Evolutionary conservation across 2,113 vertebrate species (phyloP).

Genomic region (Bubo bubo): DNA sequence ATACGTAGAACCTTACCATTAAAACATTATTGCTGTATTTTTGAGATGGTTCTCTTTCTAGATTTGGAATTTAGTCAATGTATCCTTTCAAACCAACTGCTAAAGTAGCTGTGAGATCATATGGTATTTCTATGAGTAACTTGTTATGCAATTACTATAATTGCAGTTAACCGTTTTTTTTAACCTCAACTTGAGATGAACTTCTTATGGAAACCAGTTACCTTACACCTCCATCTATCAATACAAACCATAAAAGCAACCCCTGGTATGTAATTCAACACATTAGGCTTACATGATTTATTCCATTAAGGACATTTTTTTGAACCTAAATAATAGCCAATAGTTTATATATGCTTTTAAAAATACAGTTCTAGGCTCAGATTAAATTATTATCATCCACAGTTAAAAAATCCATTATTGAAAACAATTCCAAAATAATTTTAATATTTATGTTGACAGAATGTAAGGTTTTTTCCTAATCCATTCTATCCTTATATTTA

Average conservation of each 20-base stretch:
- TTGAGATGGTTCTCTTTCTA: neutral
- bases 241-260: neutral
- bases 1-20: neutral
- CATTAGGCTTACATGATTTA: neutral
- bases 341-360: neutral
- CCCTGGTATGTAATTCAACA: neutral
- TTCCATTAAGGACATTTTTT: neutral
- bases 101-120: neutral
- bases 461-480: neutral
- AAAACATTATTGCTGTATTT: neutral
- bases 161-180: neutral
- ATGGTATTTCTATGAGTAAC: neutral
- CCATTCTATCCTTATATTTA: neutral
- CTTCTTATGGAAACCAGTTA: neutral
- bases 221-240: rapidly evolving
- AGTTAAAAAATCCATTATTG: neutral
- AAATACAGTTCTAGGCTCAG: neutral
- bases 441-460: neutral
- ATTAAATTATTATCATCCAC: neutral
- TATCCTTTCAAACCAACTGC: neutral
- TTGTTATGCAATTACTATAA: neutral
- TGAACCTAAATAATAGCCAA: neutral
- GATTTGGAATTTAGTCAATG: neutral
- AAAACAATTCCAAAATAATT: neutral
- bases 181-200: neutral